Evolutionary conservation across 2,113 vertebrate species (phyloP).

Genomic region (Limnothrissa miodon): DNA sequence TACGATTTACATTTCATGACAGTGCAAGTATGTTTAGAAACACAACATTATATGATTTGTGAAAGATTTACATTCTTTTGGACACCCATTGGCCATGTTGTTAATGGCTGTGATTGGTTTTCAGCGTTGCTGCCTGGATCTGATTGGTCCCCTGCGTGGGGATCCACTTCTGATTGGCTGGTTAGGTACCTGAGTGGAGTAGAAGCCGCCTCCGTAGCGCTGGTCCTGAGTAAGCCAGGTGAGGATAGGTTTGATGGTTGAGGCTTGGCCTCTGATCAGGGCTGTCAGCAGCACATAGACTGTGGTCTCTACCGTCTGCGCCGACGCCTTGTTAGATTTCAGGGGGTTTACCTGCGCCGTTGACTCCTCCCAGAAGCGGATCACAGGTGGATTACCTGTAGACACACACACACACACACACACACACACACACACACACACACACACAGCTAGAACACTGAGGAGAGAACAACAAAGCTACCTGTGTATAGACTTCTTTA

Average conservation of each 20-base stretch:
- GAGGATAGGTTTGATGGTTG: constrained; percentile 79
- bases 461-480: no score
- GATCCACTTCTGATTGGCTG: neutral
- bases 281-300: constrained; percentile 79
- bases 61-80: no score
- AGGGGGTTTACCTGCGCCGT: constrained; percentile 45
- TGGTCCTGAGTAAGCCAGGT: constrained; percentile 89
- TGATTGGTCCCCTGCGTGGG: neutral
- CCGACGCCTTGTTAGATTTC: constrained; percentile 64
- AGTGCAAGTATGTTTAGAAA: no score
- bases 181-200: constrained; percentile 79
- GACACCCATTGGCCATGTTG: no score
- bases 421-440: constrained; percentile 1
- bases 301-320: constrained; percentile 83
- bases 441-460: neutral
- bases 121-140: neutral
- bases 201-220: constrained; percentile 82
- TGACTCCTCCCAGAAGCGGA: constrained; percentile 83
- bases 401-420: constrained; percentile 10
- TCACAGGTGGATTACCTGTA: constrained; percentile 71
- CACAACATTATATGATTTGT: no score
- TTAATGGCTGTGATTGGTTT: neutral
- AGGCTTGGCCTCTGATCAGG: constrained; percentile 69
- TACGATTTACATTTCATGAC: no score
- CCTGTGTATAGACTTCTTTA: no score